Evolutionary conservation across 1,140 invertebrate genomes (phyloP).

Genomic region (Drosophila burlai): DNA sequence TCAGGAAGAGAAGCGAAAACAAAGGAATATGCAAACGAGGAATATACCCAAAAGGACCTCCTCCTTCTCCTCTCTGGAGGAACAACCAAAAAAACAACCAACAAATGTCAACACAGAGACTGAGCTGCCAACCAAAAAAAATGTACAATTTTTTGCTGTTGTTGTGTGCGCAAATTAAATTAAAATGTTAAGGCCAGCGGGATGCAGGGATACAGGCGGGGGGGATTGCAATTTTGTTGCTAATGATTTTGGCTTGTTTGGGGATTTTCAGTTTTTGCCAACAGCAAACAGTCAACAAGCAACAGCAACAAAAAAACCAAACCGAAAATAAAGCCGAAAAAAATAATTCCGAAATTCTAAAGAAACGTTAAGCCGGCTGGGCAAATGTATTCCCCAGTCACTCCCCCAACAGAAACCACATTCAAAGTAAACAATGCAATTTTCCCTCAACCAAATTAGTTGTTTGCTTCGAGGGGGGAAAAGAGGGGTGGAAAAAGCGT

Average conservation of each 20-base stretch:
- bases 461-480: conserved; percentile 19
- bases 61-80: conserved; percentile 33
- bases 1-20: conserved; percentile 32
- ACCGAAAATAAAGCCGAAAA: conserved; percentile 18
- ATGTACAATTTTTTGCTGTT: conserved; percentile 31
- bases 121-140: conserved; percentile 16
- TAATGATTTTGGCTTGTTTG: conserved; percentile 82
- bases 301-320: conserved; percentile 10
- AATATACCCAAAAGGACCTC: conserved; percentile 12
- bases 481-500: conserved; percentile 23
- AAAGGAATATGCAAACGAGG: conserved; percentile 56
- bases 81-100: conserved; percentile 42
- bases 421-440: conserved; percentile 71
- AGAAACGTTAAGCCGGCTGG: conserved; percentile 61
- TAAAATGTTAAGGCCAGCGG: conserved; percentile 70
- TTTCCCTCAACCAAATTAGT: conserved; percentile 70
- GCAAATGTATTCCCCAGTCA: conserved; percentile 53
- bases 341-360: conserved; percentile 57
- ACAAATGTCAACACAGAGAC: conserved; percentile 51
- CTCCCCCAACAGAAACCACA: conserved; percentile 20
- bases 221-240: conserved; percentile 71
- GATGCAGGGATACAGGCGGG: neutral
- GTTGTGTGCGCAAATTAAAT: conserved; percentile 73
- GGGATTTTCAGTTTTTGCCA: conserved; percentile 65
- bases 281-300: conserved; percentile 38